phyloP scores from a whole-genome alignment of 2,888 invertebrate species.

The Molorchus minor region DNA sequence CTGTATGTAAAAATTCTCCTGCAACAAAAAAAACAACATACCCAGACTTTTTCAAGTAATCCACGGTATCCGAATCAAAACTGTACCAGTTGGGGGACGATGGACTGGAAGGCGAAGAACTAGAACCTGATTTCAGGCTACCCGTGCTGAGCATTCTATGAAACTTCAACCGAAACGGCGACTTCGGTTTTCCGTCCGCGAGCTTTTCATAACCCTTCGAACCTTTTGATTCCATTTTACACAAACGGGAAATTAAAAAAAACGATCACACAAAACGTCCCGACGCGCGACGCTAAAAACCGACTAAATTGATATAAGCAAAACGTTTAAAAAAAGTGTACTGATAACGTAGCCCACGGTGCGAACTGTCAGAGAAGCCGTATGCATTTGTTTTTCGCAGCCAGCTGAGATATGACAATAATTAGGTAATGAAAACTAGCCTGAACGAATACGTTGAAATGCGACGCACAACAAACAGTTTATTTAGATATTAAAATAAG shows the following conservation, averaged over 20 bases:
- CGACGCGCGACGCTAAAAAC: constrained; percentile 1
- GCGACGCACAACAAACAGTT: constrained; percentile 16
- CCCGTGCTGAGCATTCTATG: constrained; percentile 50
- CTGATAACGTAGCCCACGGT: neutral
- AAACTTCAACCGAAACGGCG: constrained; percentile 47
- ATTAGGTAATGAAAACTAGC: constrained; percentile 30
- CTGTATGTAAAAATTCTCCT: neutral
- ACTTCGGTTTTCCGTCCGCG: constrained; percentile 35
- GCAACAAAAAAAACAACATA: constrained; percentile 15
- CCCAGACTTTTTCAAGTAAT: constrained; percentile 33
- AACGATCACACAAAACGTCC: neutral
- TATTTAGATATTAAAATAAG: too few species aligned
- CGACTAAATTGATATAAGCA: neutral
- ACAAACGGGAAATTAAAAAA: constrained; percentile 16
- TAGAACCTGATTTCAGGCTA: constrained; percentile 41
- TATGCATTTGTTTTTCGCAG: constrained; percentile 26
- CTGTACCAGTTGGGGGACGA: constrained; percentile 30
- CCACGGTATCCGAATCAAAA: constrained; percentile 39
- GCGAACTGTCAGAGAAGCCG: constrained; percentile 16
- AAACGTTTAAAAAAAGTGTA: neutral
- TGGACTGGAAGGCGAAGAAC: constrained; percentile 30
- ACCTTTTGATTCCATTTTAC: constrained; percentile 47
- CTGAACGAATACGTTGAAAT: constrained; percentile 10
- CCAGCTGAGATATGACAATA: constrained; percentile 5
- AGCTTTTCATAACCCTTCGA: constrained; percentile 45